Conservation (phyloP, 2,113 vertebrate species). For the Gnathonemus longibarbis region DNA sequence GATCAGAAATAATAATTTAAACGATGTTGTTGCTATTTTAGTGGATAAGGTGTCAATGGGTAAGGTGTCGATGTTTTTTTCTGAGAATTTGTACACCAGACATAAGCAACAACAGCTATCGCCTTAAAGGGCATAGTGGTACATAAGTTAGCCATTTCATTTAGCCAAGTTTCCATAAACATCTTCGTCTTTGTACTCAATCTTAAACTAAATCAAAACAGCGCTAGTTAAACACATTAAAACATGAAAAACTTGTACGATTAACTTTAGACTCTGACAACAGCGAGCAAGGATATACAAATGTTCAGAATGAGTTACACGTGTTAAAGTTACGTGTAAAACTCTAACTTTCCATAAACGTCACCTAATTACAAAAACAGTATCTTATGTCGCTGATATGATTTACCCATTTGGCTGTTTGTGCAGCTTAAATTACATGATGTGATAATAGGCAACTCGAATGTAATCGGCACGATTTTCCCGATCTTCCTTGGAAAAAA, state of each 20-base stretch:
- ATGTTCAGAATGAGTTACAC: neutral
- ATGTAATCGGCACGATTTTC: neutral
- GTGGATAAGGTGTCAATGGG: neutral
- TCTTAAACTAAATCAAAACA: neutral
- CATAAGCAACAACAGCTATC: neutral
- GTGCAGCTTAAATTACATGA: neutral
- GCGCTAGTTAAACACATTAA: neutral
- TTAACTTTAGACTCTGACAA: neutral
- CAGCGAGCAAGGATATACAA: neutral
- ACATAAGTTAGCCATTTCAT: neutral
- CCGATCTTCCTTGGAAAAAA: neutral
- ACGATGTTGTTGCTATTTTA: neutral
- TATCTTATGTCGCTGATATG: neutral
- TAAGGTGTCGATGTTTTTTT: neutral
- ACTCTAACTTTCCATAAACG: neutral
- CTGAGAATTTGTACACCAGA: neutral
- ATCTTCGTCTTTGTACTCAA: neutral
- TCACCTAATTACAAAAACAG: neutral
- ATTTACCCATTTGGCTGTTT: neutral
- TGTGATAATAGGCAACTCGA: neutral
- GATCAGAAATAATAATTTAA: neutral
- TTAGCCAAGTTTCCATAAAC: neutral
- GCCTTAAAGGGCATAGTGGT: neutral
- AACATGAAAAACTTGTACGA: neutral
- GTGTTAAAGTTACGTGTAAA: neutral